These are phyloP conservation scores for Homarus gammarus DNA, from an alignment of 2,888 invertebrate species.

Conservation along the genomic window DNA sequence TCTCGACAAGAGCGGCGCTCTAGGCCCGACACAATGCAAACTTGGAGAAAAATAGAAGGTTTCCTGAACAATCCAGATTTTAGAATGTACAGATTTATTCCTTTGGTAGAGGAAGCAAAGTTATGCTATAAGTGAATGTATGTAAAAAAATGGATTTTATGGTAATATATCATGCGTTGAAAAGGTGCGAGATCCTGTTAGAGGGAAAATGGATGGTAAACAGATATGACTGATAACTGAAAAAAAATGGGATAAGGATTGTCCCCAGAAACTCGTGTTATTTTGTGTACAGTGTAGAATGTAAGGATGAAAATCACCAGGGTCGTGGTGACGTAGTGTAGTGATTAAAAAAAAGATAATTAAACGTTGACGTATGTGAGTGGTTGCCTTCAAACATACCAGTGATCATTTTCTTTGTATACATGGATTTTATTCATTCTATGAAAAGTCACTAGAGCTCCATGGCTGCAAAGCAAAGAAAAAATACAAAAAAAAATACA, in stretches of 20 bases:
- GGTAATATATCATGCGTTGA: slow-evolving; percentile 42
- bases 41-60: neutral
- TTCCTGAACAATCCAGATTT: slow-evolving; percentile 60
- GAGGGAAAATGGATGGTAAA: slow-evolving; percentile 20
- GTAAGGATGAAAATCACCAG: slow-evolving; percentile 45
- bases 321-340: slow-evolving; percentile 44
- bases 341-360: slow-evolving; percentile 48
- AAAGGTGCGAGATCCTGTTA: slow-evolving; percentile 11
- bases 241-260: slow-evolving; percentile 35
- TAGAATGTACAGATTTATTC: slow-evolving; percentile 40
- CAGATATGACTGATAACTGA: slow-evolving; percentile 26
- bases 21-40: slow-evolving; percentile 22
- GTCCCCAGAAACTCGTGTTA: slow-evolving; percentile 65
- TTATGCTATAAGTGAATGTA: slow-evolving; percentile 39
- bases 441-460: slow-evolving; percentile 35
- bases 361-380: slow-evolving; percentile 62
- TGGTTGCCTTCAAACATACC: slow-evolving; percentile 67
- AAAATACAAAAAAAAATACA: neutral
- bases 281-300: slow-evolving; percentile 70
- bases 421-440: slow-evolving; percentile 43
- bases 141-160: slow-evolving; percentile 40
- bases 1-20: slow-evolving; percentile 3
- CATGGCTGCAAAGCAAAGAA: slow-evolving; percentile 34
- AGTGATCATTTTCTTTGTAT: slow-evolving; percentile 64
- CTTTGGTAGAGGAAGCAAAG: slow-evolving; percentile 5